Evolutionary conservation across 2,113 vertebrate genomes (phyloP).

Genomic region (Dasyprocta punctata): DNA sequence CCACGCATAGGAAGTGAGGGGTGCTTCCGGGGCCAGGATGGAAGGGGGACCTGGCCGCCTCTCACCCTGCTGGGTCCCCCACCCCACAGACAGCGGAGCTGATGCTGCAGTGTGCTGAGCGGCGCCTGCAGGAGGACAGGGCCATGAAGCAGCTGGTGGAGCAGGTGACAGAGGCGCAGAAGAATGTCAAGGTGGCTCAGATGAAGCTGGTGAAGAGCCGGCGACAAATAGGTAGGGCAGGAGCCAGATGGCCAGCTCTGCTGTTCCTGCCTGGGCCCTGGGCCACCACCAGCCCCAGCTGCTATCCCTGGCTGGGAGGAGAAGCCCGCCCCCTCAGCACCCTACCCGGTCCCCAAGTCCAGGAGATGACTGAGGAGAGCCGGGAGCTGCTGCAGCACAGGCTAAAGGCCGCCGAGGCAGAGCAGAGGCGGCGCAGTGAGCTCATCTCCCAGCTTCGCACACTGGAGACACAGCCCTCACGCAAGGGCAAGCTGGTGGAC

Average conservation of each 20-base stretch:
- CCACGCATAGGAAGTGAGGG: background rate
- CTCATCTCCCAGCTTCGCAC: constrained; percentile 89
- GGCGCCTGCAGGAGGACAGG: constrained; percentile 88
- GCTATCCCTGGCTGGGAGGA: background rate
- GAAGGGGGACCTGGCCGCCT: background rate
- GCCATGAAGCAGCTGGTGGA: constrained; percentile 90
- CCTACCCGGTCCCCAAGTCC: constrained; percentile 83
- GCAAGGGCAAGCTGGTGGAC: constrained; percentile 89
- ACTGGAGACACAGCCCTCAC: constrained; percentile 85
- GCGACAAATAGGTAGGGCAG: constrained; percentile 88
- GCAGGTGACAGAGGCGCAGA: constrained; percentile 90
- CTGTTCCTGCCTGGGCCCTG: rapidly evolving
- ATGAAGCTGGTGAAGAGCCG: constrained; percentile 89
- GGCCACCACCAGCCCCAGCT: background rate
- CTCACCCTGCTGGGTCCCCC: background rate
- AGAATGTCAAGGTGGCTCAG: constrained; percentile 90
- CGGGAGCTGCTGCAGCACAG: constrained; percentile 87
- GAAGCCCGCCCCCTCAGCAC: background rate
- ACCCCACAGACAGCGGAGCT: constrained; percentile 87
- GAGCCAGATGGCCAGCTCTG: background rate
- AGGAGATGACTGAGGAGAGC: constrained; percentile 90
- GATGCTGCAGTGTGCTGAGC: constrained; percentile 87
- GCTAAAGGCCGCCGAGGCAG: constrained; percentile 87
- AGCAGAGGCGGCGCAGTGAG: constrained; percentile 87
- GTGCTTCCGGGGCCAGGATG: rapidly evolving